Base-by-base conservation (phyloP, 2,113 vertebrate genomes). In the Catharus fuscescens region DNA sequence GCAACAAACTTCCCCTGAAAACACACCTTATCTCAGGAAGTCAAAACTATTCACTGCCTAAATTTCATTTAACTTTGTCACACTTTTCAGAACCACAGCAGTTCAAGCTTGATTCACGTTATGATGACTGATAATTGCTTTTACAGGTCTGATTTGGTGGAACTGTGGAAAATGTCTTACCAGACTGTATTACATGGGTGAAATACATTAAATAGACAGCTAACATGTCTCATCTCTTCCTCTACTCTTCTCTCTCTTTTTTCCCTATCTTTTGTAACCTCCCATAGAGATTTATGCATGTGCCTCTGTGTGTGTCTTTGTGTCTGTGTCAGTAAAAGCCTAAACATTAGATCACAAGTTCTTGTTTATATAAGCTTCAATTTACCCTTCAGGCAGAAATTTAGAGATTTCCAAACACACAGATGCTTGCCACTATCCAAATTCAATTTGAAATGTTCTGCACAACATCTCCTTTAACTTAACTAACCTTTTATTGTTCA, bases 371-470 rank as follows among this genome's bases (percentile, higher is more conserved):
- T 97, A 86, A 95, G 96, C 81, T 95, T 93, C 86, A 96, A 86
- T 96, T 92, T 96, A 94, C 36, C 95, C 95, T 95, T 92, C 80
- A 93, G 91, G 91, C 96, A 96, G 88, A 95, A 96, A 91, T 82
- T 95, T 93, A 79, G 93, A 93, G 86, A 95, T 94, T 97, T 90
- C 85, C 96, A 97, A 96, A 95, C 76, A 96, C 92, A 96, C 89
- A 95, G 95, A 93, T 89, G 86, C 81, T 96, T 97, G 92, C 92
- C 94, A 95, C 92, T 82, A 91, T 93, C 88, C 78, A 93, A 95
- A 93, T 95, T 97, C 97, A 90, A 84, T 96, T 97, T 97, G 87
- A 97, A 97, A 97, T 91, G 88, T 90, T 97, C 94, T 96, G 85
- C 62, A 95, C 82, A 96, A 93, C 92, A 86, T 95, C 93, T 96